A percentile compares a stretch with the other conserved stretches of the same genome.
phyloP scores from a whole-genome alignment of 1,140 invertebrate genomes.

The Drosophila pruinosa region DNA sequence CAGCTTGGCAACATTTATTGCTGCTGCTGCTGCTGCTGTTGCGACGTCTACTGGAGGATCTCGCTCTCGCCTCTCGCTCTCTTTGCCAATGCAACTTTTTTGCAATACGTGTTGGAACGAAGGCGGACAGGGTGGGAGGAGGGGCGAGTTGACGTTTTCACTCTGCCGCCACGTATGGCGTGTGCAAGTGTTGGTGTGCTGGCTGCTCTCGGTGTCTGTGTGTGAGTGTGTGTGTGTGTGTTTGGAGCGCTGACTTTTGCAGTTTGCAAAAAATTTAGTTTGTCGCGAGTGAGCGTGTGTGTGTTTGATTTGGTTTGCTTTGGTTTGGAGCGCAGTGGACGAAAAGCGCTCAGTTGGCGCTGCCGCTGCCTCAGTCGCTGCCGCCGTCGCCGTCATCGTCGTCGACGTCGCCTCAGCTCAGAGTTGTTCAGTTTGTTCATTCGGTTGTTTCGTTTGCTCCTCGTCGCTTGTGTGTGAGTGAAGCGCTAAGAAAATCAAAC shows the following conservation, averaged over 20 bases:
- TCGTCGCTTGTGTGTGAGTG: slow-evolving; percentile 79
- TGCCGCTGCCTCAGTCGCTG: not conserved
- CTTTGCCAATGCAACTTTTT: slow-evolving; percentile 37
- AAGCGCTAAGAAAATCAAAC: slow-evolving; percentile 34
- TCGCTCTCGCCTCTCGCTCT: slow-evolving; percentile 28
- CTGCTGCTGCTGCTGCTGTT: slow-evolving; percentile 7
- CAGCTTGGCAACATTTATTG: slow-evolving; percentile 32
- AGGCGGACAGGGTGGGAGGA: too few species aligned
- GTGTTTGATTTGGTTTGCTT: slow-evolving; percentile 68
- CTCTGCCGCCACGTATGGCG: slow-evolving; percentile 13
- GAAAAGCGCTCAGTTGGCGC: slow-evolving; percentile 18
- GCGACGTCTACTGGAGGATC: slow-evolving; percentile 35
- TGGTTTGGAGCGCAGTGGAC: slow-evolving; percentile 70
- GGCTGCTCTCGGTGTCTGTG: not conserved
- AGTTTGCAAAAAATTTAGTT: slow-evolving; percentile 37
- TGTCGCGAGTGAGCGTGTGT: slow-evolving; percentile 37
- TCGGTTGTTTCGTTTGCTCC: slow-evolving; percentile 79
- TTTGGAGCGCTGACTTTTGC: slow-evolving; percentile 41
- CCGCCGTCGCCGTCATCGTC: slow-evolving; percentile 20
- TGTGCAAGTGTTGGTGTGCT: slow-evolving; percentile 4
- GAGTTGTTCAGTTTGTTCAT: slow-evolving; percentile 67
- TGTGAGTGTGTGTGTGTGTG: slow-evolving; percentile 16
- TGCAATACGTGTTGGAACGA: too few species aligned
- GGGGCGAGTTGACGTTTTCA: slow-evolving; percentile 23
- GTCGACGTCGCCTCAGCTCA: slow-evolving; percentile 38